phyloP scores from a whole-genome alignment of 2,113 vertebrate species.

The Panurus biarmicus region DNA sequence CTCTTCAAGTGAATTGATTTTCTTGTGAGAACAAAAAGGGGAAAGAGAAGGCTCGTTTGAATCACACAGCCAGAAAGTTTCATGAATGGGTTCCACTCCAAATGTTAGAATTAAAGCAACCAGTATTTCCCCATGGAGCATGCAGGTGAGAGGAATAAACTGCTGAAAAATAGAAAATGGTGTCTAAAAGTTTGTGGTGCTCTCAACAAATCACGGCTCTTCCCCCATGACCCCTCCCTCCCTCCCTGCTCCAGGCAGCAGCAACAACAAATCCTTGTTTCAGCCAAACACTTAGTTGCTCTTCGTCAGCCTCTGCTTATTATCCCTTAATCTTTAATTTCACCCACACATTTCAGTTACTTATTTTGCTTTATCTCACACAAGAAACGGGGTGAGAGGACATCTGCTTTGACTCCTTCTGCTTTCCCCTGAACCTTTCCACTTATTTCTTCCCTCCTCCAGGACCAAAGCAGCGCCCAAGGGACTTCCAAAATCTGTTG shows the following conservation, averaged over 20 bases:
- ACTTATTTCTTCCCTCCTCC: background rate
- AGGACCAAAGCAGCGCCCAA: background rate
- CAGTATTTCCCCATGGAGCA: slow-evolving; percentile 76
- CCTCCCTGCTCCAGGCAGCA: background rate
- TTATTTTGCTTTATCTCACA: background rate
- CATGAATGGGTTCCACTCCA: slow-evolving; percentile 87
- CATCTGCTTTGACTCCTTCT: background rate
- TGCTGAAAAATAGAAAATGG: slow-evolving; percentile 52
- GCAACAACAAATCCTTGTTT: slow-evolving; percentile 7
- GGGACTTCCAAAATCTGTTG: background rate
- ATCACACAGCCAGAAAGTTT: slow-evolving; percentile 92
- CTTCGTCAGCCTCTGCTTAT: background rate
- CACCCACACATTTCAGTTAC: background rate
- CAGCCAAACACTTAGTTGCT: background rate
- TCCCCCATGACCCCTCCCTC: background rate
- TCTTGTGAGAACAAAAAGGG: slow-evolving; percentile 96
- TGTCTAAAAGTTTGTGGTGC: background rate
- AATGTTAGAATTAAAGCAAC: slow-evolving; percentile 92
- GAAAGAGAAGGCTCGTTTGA: slow-evolving; percentile 81
- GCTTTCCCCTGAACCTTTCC: background rate
- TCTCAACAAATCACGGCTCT: background rate
- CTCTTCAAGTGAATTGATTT: slow-evolving; percentile 99
- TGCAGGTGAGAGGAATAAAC: slow-evolving; percentile 74
- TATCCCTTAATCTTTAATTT: slow-evolving; percentile 3
- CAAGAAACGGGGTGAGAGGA: background rate